These are phyloP conservation scores for honey bee (Apis mellifera) DNA, from an alignment of 1,140 invertebrate genomes.

Conservation along the genomic window Amel_HAv3.1 CM009945.2:570501-571000, in stretches of 20 bases:
- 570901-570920: slow-evolving; percentile 34
- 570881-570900: slow-evolving; percentile 48
- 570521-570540: no score
- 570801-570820: slow-evolving; percentile 40
- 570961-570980: slow-evolving; percentile 1
- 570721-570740: slow-evolving; percentile 50
- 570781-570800: slow-evolving; percentile 46
- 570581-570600: slow-evolving; percentile 74
- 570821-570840: slow-evolving; percentile 53
- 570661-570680: slow-evolving; percentile 91
- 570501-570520: no score
- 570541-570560: not conserved
- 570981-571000: slow-evolving; percentile 13
- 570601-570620: slow-evolving; percentile 91
- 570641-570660: slow-evolving; percentile 89
- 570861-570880: slow-evolving; percentile 31
- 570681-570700: slow-evolving; percentile 81
- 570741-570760: slow-evolving; percentile 22
- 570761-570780: slow-evolving; percentile 10
- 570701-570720: slow-evolving; percentile 57
- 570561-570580: not conserved
- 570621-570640: slow-evolving; percentile 91
- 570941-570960: slow-evolving; percentile 35
- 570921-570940: slow-evolving; percentile 46
- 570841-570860: slow-evolving; percentile 41